Conservation (phyloP, 2,113 vertebrate species). For the Pyxicephalus adspersus region DNA sequence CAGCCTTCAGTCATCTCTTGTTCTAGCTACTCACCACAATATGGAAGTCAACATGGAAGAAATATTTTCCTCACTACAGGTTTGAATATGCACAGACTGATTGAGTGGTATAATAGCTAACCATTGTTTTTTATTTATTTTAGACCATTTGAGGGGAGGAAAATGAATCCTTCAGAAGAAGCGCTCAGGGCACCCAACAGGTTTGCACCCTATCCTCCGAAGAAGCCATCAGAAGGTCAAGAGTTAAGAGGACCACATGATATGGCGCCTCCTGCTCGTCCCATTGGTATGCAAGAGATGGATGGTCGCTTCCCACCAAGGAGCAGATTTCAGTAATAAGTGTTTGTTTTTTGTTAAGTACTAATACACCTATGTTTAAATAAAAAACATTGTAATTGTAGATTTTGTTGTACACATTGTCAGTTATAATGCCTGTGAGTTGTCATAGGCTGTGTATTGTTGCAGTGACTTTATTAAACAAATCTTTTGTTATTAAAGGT, state of each 20-base stretch:
- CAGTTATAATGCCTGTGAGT: neutral
- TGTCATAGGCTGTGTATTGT: neutral
- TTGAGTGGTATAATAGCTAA: neutral
- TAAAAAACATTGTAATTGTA: neutral
- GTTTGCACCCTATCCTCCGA: constrained; percentile 32
- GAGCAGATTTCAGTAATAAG: constrained; percentile 2
- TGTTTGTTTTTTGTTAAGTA: neutral
- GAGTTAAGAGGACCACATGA: neutral
- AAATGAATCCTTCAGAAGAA: constrained; percentile 10
- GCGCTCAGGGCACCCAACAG: neutral
- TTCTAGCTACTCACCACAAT: no score
- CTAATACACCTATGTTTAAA: neutral
- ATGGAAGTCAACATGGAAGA: no score
- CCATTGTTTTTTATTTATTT: neutral
- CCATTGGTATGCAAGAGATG: neutral
- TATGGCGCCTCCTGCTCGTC: neutral
- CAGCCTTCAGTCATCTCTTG: no score
- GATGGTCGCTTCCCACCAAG: neutral
- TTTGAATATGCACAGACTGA: neutral
- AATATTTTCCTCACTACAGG: neutral
- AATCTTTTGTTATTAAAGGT: no score
- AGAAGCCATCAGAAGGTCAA: neutral
- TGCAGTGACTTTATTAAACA: no score
- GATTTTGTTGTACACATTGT: neutral
- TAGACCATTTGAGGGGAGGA: constrained; percentile 31